Evolutionary conservation across 2,888 invertebrate genomes (phyloP).

Genomic region (Macroteleia sp.): DNA sequence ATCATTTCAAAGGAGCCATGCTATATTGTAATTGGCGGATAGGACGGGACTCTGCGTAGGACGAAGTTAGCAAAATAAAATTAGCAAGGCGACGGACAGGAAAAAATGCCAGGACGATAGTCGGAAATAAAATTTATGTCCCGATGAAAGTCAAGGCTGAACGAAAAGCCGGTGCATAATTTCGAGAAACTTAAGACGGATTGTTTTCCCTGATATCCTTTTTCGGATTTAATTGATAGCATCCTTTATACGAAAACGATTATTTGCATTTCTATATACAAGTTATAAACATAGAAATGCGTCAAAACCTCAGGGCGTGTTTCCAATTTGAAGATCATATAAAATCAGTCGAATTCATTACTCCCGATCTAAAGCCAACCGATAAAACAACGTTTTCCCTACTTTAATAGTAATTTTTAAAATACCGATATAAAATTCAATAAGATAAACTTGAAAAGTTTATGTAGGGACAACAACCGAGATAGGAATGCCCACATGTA

Average conservation of each 20-base stretch:
- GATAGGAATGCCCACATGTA: slow-evolving; percentile 65
- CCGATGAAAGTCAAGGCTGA: slow-evolving; percentile 1
- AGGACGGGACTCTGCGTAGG: slow-evolving; percentile 28
- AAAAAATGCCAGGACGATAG: slow-evolving; percentile 21
- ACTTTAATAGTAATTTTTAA: neutral
- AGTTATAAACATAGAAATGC: no score
- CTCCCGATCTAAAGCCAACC: no score
- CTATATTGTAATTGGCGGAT: slow-evolving; percentile 60
- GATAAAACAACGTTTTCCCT: no score
- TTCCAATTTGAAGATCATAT: no score
- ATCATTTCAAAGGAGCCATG: slow-evolving; percentile 51
- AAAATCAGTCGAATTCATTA: no score
- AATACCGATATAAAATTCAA: slow-evolving; percentile 73
- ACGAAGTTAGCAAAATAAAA: slow-evolving; percentile 36
- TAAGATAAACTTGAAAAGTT: slow-evolving; percentile 80
- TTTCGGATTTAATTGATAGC: no score
- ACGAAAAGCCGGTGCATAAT: neutral
- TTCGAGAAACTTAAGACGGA: no score
- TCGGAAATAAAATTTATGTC: slow-evolving; percentile 23
- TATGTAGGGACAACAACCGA: slow-evolving; percentile 72
- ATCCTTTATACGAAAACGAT: no score
- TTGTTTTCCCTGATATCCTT: no score
- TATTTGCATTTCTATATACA: no score
- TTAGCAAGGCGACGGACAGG: slow-evolving; percentile 8
- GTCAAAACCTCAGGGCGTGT: no score